Evolutionary conservation across 2,888 invertebrate genomes (phyloP), one percentile per base, ranked within the genome.

Genomic region (Teinopalpus imperialis): DNA sequence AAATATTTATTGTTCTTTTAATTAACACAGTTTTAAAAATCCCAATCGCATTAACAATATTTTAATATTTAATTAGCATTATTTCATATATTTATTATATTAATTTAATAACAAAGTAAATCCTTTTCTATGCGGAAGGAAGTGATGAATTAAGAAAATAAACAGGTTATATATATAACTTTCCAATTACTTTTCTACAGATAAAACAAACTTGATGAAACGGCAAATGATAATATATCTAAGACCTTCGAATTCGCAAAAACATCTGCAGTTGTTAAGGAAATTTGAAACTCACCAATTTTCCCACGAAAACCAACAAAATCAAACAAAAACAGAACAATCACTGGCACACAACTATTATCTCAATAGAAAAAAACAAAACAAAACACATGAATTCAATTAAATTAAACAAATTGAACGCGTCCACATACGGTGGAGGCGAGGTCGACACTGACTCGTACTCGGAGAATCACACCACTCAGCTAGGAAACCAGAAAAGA

Each of bases 231-330:
- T 42, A 47, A 51, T 14, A 9, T 32, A 26, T 35, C 2, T 16
- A 16, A 16, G 54, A 46, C 56, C 54, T 54, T 52, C 49, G 27
- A 10, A 21, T 10, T n/a, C n/a, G 7, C 4, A 1, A 8, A 5
- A 21, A 14, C 10, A 13, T 29, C 16, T 24, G 10, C 3, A 23
- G 21, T 26, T 41, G 16, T 21, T 12, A 9, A 47, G 41, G 36
- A 48, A 47, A 29, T 23, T 7, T 40, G 26, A 30, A 29, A 49
- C 51, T 48, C 48, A 49, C 48, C 53, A 24, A 34, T 21, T 20
- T 18, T 35, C 29, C 18, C 10, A 24, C 18, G 32, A 32, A 41
- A 30, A 34, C 21, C 13, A 31, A 29, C 3, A 27, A 31, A 23
- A 34, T 34, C 32, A 35, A 37, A 43, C 23, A 26, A 34, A 18